phyloP scores from a whole-genome alignment of 2,888 invertebrate genomes.

The Leptinotarsa haldemani region DNA sequence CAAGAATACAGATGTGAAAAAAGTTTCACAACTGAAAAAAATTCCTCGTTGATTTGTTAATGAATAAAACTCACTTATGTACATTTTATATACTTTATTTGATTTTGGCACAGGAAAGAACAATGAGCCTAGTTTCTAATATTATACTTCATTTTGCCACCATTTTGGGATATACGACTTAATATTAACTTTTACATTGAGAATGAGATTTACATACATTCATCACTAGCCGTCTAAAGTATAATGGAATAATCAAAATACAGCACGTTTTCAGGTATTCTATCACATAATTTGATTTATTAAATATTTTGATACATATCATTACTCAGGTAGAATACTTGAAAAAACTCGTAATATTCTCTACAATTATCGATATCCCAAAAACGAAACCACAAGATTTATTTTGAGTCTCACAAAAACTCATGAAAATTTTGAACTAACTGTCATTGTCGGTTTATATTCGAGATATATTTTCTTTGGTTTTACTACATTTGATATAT shows the following conservation, averaged over 20 bases:
- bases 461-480: neutral
- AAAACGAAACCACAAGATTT: conserved; percentile 2
- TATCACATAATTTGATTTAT: neutral
- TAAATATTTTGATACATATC: neutral
- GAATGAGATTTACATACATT: conserved; percentile 64
- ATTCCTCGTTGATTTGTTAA: neutral
- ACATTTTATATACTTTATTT: conserved; percentile 62
- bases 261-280: conserved; percentile 38
- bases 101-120: conserved; percentile 67
- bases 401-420: neutral
- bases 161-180: conserved; percentile 63
- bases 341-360: neutral
- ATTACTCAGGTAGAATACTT: no score
- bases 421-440: conserved; percentile 3
- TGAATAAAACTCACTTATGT: conserved; percentile 17
- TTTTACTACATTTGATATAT: neutral
- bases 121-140: conserved; percentile 66
- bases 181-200: conserved; percentile 61
- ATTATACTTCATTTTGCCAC: conserved; percentile 58
- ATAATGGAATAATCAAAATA: conserved; percentile 64
- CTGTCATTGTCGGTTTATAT: neutral
- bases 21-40: no score
- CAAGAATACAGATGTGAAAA: no score
- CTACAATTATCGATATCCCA: conserved; percentile 17
- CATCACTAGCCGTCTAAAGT: conserved; percentile 66